phyloP scores from a whole-genome alignment of 2,113 vertebrate species.

The Pseudopipra pipra region DNA sequence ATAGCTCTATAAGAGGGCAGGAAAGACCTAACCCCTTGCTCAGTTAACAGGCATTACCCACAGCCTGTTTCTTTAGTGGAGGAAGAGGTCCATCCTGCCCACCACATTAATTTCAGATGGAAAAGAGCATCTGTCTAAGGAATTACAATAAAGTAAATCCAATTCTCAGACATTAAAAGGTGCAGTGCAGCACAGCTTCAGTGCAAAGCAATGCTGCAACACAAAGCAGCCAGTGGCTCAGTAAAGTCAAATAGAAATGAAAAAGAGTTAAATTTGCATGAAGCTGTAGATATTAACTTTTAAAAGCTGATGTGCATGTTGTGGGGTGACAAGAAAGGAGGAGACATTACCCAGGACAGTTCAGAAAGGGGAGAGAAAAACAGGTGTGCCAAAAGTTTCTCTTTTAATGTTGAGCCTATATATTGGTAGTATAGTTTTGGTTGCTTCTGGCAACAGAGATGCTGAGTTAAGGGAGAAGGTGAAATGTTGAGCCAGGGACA shows the following conservation, averaged over 20 bases:
- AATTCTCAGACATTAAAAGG: not conserved
- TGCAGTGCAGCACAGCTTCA: not conserved
- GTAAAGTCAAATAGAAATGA: not conserved
- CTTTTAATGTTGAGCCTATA: not conserved
- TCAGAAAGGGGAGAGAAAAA: not conserved
- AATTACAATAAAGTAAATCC: not conserved
- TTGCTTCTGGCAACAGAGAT: not conserved
- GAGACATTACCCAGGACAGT: not conserved
- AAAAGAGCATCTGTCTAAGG: not conserved
- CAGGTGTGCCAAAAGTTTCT: not conserved
- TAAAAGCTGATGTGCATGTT: not conserved
- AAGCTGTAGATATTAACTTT: not conserved
- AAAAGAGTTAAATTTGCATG: not conserved
- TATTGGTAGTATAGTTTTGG: too few relatives aligned
- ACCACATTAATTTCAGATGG: not conserved
- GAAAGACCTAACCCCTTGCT: not conserved
- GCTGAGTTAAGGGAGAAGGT: not conserved
- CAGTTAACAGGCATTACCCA: not conserved
- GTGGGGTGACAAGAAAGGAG: not conserved
- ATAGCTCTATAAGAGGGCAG: not conserved
- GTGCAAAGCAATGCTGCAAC: not conserved
- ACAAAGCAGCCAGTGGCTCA: not conserved
- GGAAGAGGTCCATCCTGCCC: not conserved
- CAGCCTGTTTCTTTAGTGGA: not conserved
- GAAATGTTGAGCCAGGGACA: not conserved